Conservation (phyloP, 2,797 vertebrate species). For the Gallirallus australis region DNA sequence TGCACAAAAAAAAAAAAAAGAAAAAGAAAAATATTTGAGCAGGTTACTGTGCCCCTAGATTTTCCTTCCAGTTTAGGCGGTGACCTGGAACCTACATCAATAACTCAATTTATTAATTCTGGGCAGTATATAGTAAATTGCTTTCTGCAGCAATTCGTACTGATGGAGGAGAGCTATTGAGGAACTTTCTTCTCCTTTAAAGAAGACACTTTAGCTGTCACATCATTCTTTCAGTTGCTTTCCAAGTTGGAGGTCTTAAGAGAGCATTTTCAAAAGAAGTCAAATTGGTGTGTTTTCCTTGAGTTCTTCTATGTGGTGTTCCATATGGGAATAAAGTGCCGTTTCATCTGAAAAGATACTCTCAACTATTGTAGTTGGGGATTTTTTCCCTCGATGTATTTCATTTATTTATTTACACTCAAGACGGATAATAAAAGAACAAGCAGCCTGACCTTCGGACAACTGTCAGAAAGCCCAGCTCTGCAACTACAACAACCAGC, state of each 20-base stretch:
- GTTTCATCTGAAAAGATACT: slow-evolving; percentile 20
- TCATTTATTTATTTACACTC: slow-evolving; percentile 39
- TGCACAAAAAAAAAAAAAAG: neutral
- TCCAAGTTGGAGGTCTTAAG: slow-evolving; percentile 26
- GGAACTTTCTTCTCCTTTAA: neutral
- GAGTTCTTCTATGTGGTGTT: neutral
- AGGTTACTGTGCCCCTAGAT: neutral
- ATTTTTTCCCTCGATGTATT: slow-evolving; percentile 30
- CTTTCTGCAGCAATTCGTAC: slow-evolving; percentile 4
- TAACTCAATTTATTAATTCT: slow-evolving; percentile 35
- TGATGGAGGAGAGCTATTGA: neutral
- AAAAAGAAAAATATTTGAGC: neutral
- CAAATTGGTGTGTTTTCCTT: slow-evolving; percentile 41
- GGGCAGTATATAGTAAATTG: slow-evolving; percentile 1
- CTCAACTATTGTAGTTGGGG: neutral
- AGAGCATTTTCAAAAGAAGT: slow-evolving; percentile 53
- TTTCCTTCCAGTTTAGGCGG: neutral
- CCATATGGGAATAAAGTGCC: slow-evolving; percentile 18
- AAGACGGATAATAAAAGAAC: slow-evolving; percentile 8
- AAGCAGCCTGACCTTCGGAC: slow-evolving; percentile 35
- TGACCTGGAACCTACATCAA: neutral
- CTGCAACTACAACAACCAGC: neutral
- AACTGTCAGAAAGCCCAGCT: slow-evolving; percentile 7
- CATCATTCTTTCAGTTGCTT: slow-evolving; percentile 48
- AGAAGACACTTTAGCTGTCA: slow-evolving; percentile 47